Base-by-base conservation (phyloP, 2,113 vertebrate species). In the Chascanopsetta lugubris region DNA sequence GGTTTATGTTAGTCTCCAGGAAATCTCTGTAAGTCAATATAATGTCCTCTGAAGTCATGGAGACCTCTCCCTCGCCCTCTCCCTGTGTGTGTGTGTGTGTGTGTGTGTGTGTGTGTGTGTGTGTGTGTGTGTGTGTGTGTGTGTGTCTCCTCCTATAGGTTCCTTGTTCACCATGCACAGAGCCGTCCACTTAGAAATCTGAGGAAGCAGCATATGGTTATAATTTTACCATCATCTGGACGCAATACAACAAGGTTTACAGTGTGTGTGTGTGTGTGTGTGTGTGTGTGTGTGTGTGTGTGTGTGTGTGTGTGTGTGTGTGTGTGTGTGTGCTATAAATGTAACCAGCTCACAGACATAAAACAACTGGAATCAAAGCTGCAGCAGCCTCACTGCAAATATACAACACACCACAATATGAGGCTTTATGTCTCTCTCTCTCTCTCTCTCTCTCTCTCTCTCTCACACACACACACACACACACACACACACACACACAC, bases 151-250 rank as follows among this genome's bases (percentile, higher is more conserved):
- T 26, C 22, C 22, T 67, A 32, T 36, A 45, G 55, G 48, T 75
- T 67, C 47, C 18, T 70, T 79, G 72, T 67, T 71, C 70, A 27
- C 43, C 30, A 38, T 54, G 50, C 25, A 64, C 49, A 68, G 58
- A 59, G 62, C 45, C 78, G 62, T 48, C 78, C 75, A 80, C 77
- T 69, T 67, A 57, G 82, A 87, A 89, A 84, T 75, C 49, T 79
- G 76, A 89, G 78, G 48, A 74, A 53, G 45, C 26, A 53, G 76
- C 89, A 91, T 87, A 77, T 90, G 90, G 87, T 87, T 90, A 83
- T 88, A 77, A 90, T 91, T 91, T 84, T 38, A 76, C 54, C 66
- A 22, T 73, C 88, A 90, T 90, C 90, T 91, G 90, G 87, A 77
- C 54, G 66, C 74, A 86, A 90, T 87, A 77, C 61, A 72, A 50